These are phyloP conservation scores for Caenorhabditis sulstoni DNA, from an alignment of 2,888 invertebrate genomes.

Conservation along the genomic window DNA sequence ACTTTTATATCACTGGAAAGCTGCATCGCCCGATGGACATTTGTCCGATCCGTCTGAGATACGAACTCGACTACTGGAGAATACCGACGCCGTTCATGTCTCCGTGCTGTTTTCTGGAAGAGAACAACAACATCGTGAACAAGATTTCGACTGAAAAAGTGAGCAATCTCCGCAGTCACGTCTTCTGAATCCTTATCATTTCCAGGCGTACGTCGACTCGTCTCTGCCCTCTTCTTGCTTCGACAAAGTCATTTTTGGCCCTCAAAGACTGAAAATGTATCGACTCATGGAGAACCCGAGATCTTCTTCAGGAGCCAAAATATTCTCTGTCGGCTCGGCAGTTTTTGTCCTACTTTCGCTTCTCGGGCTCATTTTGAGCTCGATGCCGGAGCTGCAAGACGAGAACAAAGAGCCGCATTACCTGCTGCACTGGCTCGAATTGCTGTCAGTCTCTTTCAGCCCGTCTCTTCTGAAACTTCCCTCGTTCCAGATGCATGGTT, in stretches of 20 bases:
- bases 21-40: conserved; percentile 79
- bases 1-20: conserved; percentile 76
- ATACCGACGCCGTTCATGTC: conserved; percentile 70
- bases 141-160: conserved; percentile 55
- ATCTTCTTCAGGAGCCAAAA: conserved; percentile 74
- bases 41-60: conserved; percentile 77
- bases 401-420: conserved; percentile 71
- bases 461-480: too few species aligned
- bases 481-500: conserved; percentile 74
- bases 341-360: conserved; percentile 77
- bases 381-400: conserved; percentile 78
- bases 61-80: conserved; percentile 79
- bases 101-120: conserved; percentile 70
- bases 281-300: conserved; percentile 77
- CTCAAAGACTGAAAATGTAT: conserved; percentile 54
- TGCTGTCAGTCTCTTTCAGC: conserved; percentile 25
- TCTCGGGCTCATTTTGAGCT: conserved; percentile 76
- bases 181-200: background rate
- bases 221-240: conserved; percentile 70
- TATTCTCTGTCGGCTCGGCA: conserved; percentile 77
- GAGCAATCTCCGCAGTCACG: background rate
- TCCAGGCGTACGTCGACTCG: conserved; percentile 68
- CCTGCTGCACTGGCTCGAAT: conserved; percentile 57
- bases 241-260: conserved; percentile 71
- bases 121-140: conserved; percentile 62